Evolutionary conservation across 2,113 vertebrate species (phyloP).

Genomic region (Eptesicus fuscus): DNA sequence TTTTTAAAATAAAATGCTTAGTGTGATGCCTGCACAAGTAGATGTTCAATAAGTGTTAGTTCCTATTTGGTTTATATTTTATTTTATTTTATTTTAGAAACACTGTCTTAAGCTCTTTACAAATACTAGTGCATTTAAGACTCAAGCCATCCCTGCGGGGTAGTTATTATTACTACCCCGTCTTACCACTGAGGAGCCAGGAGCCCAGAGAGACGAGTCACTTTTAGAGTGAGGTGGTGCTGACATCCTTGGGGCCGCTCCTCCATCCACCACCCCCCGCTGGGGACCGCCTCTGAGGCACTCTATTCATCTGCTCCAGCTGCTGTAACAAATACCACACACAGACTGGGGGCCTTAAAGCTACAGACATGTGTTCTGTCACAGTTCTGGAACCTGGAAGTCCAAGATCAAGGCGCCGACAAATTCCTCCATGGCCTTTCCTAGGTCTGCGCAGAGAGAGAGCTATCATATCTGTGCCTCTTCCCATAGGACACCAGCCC

Average conservation of each 20-base stretch:
- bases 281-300: no score
- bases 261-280: rapidly evolving
- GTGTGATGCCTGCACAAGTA: rapidly evolving
- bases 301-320: not conserved
- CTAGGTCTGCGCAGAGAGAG: not conserved
- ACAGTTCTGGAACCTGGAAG: not conserved
- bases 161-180: not conserved
- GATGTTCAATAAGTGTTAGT: not conserved
- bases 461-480: not conserved
- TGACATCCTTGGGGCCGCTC: rapidly evolving
- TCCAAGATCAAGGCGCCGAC: not conserved
- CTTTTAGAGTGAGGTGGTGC: not conserved
- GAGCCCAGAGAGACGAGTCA: not conserved
- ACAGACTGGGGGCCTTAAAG: not conserved
- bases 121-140: not conserved
- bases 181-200: not conserved
- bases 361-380: rapidly evolving
- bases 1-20: no score
- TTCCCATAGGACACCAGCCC: not conserved
- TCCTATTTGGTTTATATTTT: not conserved
- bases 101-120: not conserved
- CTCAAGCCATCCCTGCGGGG: rapidly evolving
- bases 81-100: not conserved
- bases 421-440: not conserved
- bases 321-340: not conserved